These are phyloP conservation scores for Sebastes minor DNA, from an alignment of 2,797 vertebrate species.

Conservation along the genomic window DNA sequence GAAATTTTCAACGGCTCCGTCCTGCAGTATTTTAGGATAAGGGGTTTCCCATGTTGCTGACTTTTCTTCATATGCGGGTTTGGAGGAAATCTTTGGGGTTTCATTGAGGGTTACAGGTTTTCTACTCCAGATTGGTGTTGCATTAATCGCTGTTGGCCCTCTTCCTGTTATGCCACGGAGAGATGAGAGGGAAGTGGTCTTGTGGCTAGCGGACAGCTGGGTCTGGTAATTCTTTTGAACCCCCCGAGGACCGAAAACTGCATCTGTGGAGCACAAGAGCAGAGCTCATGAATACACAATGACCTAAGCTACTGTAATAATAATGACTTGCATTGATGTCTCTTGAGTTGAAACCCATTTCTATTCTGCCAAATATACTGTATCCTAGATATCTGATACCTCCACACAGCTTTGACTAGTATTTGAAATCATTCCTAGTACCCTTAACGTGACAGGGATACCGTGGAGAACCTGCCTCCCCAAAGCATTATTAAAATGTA, in stretches of 20 bases:
- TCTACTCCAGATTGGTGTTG: conserved; percentile 20
- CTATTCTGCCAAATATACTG: neutral
- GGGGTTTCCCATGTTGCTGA: conserved; percentile 13
- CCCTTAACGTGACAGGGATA: conserved; percentile 28
- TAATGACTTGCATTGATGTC: neutral
- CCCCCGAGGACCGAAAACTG: conserved; percentile 53
- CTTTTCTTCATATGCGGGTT: conserved; percentile 14
- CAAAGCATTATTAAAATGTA: conserved; percentile 52
- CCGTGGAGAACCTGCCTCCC: conserved; percentile 21
- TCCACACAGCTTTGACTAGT: neutral
- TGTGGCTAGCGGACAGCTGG: conserved; percentile 40
- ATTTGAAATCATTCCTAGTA: conserved; percentile 14
- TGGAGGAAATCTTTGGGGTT: neutral
- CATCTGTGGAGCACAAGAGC: conserved; percentile 69
- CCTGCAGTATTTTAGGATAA: conserved; percentile 61
- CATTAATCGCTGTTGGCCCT: conserved; percentile 6
- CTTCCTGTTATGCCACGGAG: conserved; percentile 15
- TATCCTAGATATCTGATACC: neutral
- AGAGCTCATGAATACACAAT: conserved; percentile 57
- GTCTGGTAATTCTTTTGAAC: conserved; percentile 55
- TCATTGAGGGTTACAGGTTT: conserved; percentile 24
- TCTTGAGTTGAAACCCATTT: neutral
- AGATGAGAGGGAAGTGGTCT: conserved; percentile 41
- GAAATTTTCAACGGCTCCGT: conserved; percentile 61
- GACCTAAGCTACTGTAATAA: conserved; percentile 14